Conservation (phyloP, 2,797 vertebrate genomes). For the Botia kubotai region DNA sequence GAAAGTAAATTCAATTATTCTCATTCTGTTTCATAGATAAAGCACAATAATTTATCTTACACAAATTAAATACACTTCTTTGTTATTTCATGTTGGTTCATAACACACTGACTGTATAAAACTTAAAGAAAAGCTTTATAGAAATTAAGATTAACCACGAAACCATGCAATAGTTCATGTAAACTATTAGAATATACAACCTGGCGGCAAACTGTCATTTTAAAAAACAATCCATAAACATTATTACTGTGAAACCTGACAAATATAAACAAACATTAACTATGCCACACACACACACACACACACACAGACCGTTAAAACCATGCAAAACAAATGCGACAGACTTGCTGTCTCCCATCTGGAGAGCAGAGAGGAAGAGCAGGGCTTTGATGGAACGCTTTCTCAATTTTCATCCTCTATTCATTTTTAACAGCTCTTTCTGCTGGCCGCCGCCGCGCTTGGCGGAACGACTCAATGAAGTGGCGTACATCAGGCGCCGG, state of each 20-base stretch:
- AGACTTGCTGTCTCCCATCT: constrained; percentile 46
- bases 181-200: background rate
- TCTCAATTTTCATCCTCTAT: constrained; percentile 68
- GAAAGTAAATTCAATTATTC: background rate
- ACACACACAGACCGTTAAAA: background rate
- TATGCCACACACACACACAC: background rate
- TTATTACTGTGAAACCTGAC: background rate
- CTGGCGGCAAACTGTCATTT: background rate
- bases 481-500: constrained; percentile 59
- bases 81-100: background rate
- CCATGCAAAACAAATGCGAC: constrained; percentile 51
- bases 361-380: background rate
- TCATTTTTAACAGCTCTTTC: constrained; percentile 75
- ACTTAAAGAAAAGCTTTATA: background rate
- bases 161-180: background rate
- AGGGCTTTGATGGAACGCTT: constrained; percentile 63
- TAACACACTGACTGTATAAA: background rate
- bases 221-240: background rate
- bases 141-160: too few relatives aligned
- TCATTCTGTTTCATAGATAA: background rate
- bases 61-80: too few relatives aligned
- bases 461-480: constrained; percentile 52
- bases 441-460: constrained; percentile 63
- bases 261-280: constrained; percentile 28
- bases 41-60: too few relatives aligned